These are phyloP conservation scores for Colletes collaris DNA, from an alignment of 2,888 invertebrate genomes.

Conservation along the genomic window DNA sequence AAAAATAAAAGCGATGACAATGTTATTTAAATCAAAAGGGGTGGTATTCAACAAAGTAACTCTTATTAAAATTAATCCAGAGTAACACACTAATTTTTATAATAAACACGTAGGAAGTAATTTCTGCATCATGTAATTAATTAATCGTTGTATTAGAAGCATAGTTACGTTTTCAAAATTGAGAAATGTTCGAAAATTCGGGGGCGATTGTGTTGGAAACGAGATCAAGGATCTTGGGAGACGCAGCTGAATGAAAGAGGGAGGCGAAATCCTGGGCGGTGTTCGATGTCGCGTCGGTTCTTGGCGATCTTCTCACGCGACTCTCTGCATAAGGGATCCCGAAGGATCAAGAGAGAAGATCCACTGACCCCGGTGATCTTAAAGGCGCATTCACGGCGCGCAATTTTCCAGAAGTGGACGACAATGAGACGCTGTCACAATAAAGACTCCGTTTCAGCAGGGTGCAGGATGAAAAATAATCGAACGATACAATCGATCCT, in stretches of 20 bases:
- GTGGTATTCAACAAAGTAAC: too few relatives aligned
- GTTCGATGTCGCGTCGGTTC: conserved; percentile 50
- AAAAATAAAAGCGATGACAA: too few relatives aligned
- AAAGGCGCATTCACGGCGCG: conserved; percentile 68
- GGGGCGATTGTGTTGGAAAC: conserved; percentile 10
- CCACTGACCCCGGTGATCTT: conserved; percentile 67
- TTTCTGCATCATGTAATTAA: too few relatives aligned
- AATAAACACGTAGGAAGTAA: too few relatives aligned
- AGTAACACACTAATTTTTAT: too few relatives aligned
- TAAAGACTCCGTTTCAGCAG: conserved; percentile 65
- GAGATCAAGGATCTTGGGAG: conserved; percentile 17
- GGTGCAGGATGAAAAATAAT: conserved; percentile 69
- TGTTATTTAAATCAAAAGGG: too few relatives aligned
- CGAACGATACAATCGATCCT: conserved; percentile 78
- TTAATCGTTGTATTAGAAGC: too few relatives aligned
- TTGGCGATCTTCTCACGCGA: conserved; percentile 46
- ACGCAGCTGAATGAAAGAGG: conserved; percentile 5
- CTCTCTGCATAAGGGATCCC: conserved; percentile 45
- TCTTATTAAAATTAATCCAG: too few relatives aligned
- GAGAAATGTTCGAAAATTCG: too few relatives aligned
- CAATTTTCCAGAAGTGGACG: conserved; percentile 79
- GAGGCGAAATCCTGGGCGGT: conserved; percentile 44
- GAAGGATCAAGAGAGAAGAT: conserved; percentile 54
- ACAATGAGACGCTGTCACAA: conserved; percentile 78
- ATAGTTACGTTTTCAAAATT: too few relatives aligned